Percentiles rank a stretch among this genome's conserved stretches.
Conservation (phyloP, 64 coral and sea anemone species). For the Montipora efflorescens region DNA sequence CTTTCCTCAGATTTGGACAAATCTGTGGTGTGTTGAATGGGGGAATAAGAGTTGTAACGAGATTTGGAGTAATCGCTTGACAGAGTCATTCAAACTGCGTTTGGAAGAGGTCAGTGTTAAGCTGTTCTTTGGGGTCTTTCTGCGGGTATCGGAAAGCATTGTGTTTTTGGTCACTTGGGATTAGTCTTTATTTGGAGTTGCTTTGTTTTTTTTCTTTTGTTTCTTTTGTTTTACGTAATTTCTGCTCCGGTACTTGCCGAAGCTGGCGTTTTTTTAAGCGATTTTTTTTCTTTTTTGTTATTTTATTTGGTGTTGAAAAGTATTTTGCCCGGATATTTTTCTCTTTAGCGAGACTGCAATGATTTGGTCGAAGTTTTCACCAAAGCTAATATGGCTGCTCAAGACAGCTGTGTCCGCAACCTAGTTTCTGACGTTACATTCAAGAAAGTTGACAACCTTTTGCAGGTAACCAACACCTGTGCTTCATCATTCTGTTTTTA, state of each 20-base stretch:
- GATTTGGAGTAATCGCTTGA: not conserved
- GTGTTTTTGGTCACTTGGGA: no score
- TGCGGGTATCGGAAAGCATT: not conserved
- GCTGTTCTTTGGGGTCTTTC: not conserved
- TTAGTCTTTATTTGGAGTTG: no score
- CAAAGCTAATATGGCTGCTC: conserved; percentile 8
- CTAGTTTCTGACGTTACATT: conserved; percentile 41
- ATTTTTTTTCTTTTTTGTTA: no score
- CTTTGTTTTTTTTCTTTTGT: no score
- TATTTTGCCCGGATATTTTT: no score
- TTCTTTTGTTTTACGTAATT: no score
- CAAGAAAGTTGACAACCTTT: conserved; percentile 28
- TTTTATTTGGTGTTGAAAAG: no score
- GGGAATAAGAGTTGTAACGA: not conserved
- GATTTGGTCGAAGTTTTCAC: not conserved
- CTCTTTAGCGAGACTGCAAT: not conserved
- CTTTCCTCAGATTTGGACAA: not conserved
- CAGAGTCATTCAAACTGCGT: not conserved
- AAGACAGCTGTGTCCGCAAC: conserved; percentile 43
- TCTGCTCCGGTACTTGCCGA: no score
- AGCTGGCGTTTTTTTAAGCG: no score
- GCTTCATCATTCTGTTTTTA: not conserved
- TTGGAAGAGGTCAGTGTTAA: not conserved
- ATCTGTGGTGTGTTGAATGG: not conserved
- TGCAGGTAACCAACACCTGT: not conserved